Evolutionary conservation across 2,797 vertebrate genomes (phyloP).

Genomic region (Typhlichthys eigenmanni): DNA sequence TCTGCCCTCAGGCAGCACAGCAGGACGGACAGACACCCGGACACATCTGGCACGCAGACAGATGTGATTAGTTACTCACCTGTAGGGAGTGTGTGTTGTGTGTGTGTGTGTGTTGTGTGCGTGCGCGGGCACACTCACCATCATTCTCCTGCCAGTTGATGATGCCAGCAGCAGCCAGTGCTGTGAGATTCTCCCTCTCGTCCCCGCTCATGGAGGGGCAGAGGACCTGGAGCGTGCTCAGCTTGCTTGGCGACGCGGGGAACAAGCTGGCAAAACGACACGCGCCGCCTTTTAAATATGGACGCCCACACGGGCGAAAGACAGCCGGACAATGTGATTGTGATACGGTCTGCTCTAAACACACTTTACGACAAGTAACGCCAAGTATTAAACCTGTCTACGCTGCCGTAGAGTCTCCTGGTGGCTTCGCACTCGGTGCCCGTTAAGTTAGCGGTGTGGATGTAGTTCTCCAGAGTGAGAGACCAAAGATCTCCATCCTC

Average conservation of each 20-base stretch:
- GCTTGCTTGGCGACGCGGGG: conserved; percentile 83
- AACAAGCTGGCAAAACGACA: conserved; percentile 80
- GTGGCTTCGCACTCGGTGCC: conserved; percentile 55
- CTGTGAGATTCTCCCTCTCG: conserved; percentile 83
- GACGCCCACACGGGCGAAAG: background rate
- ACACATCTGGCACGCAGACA: conserved; percentile 78
- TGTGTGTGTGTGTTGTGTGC: conserved; percentile 1
- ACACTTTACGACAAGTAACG: background rate
- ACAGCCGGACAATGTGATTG: no score
- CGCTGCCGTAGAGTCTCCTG: conserved; percentile 77
- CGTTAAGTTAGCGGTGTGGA: conserved; percentile 61
- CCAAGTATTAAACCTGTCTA: conserved; percentile 79
- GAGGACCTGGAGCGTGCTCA: conserved; percentile 90
- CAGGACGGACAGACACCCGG: conserved; percentile 87
- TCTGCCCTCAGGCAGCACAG: conserved; percentile 83
- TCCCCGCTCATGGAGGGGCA: conserved; percentile 81
- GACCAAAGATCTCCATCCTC: conserved; percentile 89
- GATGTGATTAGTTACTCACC: background rate
- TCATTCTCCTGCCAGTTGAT: conserved; percentile 82
- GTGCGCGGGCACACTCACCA: conserved; percentile 65
- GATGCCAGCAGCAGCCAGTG: conserved; percentile 85
- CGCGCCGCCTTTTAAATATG: conserved; percentile 33
- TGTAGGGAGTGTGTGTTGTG: background rate
- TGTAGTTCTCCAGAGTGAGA: conserved; percentile 84
- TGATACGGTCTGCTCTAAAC: no score